These are phyloP conservation scores for Sparus aurata DNA, from an alignment of 2,797 vertebrate species.

Conservation along the genomic window DNA sequence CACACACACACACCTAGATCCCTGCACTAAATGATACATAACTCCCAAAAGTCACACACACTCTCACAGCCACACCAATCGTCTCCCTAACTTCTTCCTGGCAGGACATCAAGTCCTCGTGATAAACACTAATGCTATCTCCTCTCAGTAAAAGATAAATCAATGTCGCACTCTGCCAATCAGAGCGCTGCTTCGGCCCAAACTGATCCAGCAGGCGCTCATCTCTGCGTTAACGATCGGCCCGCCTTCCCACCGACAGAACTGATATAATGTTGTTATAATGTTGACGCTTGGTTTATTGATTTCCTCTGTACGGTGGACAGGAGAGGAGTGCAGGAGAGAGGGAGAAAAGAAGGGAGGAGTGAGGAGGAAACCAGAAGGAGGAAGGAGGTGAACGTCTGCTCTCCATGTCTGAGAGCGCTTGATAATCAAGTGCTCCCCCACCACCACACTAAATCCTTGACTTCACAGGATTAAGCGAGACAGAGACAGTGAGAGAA, in stretches of 20 bases:
- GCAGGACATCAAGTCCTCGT: slow-evolving; percentile 58
- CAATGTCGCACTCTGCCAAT: slow-evolving; percentile 70
- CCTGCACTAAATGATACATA: not conserved
- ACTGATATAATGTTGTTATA: slow-evolving; percentile 72
- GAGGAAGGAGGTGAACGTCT: slow-evolving; percentile 20
- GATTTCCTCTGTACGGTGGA: slow-evolving; percentile 52
- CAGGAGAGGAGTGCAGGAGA: slow-evolving; percentile 25
- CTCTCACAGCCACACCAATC: slow-evolving; percentile 19
- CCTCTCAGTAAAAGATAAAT: slow-evolving; percentile 70
- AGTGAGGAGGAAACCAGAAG: not conserved
- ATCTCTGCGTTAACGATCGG: slow-evolving; percentile 60
- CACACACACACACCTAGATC: slow-evolving; percentile 3
- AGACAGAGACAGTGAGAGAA: slow-evolving; percentile 43
- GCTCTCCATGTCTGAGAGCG: slow-evolving; percentile 30
- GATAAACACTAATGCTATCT: slow-evolving; percentile 70
- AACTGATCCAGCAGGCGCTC: slow-evolving; percentile 50
- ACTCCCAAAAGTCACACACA: slow-evolving; percentile 10
- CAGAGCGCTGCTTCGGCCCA: slow-evolving; percentile 65
- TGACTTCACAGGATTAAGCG: slow-evolving; percentile 54
- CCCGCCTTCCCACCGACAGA: slow-evolving; percentile 50
- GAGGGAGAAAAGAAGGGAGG: slow-evolving; percentile 13
- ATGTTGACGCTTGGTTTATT: slow-evolving; percentile 62
- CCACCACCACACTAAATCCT: slow-evolving; percentile 38
- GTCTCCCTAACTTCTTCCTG: slow-evolving; percentile 46
- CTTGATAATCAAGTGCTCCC: slow-evolving; percentile 54